Base-by-base conservation (phyloP, 2,113 vertebrate species). In the Canis aureus region DNA sequence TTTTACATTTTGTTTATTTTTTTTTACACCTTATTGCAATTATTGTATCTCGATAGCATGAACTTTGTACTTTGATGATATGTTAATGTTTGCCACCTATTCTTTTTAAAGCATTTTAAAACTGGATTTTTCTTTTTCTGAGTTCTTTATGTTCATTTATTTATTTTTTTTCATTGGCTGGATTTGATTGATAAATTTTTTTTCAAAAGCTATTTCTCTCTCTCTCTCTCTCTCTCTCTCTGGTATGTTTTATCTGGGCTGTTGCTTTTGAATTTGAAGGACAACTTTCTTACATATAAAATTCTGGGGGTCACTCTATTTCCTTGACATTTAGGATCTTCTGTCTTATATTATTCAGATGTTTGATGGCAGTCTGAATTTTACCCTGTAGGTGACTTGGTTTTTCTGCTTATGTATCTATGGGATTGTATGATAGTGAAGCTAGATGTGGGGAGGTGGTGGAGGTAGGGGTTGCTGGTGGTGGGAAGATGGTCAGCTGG, bases 61-160 rank as follows among this genome's bases (percentile, higher is more conserved):
- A n/a, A 66, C 22, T 94, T 55, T 69, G 27, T 59, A 53, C 81
- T 69, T 80, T 53, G 23, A 59, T 79, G 23, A 59, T 79, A 64
- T 59, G 38, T 15, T 49, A 32, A 20, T 25, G 4, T 71, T 96
- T 17, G 23, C 25, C 53, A 82, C 16, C 8, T 60, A 62, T 32
- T 87, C 55, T 84, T 94, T 62, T 22, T 22, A 84, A 95, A 67
- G 51, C 16, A 55, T 43, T 67, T 80, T 67, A 11, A 76, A 85
- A 25, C 53, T 13, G 57, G 35, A 66, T 35, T 66, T 93, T 78
- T 71, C 25, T 79, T 80, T 94, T 55, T 43, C 64, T 69, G 38
- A 87, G 22, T 64, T 93, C 29, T 67, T 91, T 67, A 60, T 96
- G 95, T 93, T 38, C 57, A 83, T 60, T 73, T 20, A 25, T 38